These are phyloP conservation scores for Scolopax bukidnonensis DNA, from an alignment of 2,797 vertebrate genomes.

Conservation along the genomic window DNA sequence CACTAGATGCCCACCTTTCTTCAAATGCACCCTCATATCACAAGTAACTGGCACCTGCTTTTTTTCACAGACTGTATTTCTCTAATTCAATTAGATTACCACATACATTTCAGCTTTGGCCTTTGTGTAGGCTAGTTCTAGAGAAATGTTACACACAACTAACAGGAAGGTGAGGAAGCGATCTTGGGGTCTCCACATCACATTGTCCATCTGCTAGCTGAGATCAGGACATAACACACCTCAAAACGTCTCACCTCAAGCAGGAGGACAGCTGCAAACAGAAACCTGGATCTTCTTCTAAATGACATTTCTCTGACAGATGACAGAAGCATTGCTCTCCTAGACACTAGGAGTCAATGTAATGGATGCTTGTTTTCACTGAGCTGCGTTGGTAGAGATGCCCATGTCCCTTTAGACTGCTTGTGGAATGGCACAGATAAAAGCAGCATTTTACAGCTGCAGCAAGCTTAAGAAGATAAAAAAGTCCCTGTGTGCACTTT, in stretches of 20 bases:
- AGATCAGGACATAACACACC: background rate
- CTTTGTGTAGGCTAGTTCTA: background rate
- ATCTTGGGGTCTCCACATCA: background rate
- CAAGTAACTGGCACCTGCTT: background rate
- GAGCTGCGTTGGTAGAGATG: background rate
- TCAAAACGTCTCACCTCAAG: background rate
- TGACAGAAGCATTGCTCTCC: background rate
- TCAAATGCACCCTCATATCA: background rate
- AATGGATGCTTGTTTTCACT: background rate
- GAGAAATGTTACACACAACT: background rate
- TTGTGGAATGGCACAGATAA: slow-evolving; percentile 27
- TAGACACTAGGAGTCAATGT: background rate
- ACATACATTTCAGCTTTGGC: background rate
- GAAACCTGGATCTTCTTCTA: background rate
- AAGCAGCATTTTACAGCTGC: slow-evolving; percentile 29
- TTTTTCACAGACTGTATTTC: background rate
- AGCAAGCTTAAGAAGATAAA: slow-evolving; percentile 18
- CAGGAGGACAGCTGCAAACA: background rate
- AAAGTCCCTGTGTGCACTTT: background rate
- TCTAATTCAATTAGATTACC: background rate
- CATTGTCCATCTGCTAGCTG: background rate
- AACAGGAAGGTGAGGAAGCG: background rate
- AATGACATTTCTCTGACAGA: background rate
- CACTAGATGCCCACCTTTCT: background rate
- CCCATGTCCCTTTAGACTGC: background rate